A percentile compares a stretch with the other conserved stretches of the same genome.
phyloP scores from a whole-genome alignment of 2,113 vertebrate genomes.

The Sylvietta virens region DNA sequence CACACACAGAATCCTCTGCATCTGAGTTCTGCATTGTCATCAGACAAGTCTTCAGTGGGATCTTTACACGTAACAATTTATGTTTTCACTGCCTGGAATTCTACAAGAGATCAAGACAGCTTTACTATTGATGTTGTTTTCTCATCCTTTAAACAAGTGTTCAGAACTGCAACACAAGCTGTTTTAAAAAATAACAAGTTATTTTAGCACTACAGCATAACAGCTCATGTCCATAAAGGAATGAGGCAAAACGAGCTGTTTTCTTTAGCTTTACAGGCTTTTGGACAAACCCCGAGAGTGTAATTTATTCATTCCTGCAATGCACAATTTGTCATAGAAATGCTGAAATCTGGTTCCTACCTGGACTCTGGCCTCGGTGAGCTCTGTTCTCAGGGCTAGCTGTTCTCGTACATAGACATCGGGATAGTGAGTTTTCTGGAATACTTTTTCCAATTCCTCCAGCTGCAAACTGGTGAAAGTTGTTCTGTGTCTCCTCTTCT shows the following conservation, averaged over 20 bases:
- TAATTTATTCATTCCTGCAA: not conserved
- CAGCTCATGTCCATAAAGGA: not conserved
- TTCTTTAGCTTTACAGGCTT: not conserved
- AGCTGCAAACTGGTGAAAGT: constrained; percentile 97
- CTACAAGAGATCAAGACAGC: not conserved
- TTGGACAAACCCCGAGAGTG: not conserved
- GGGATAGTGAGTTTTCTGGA: constrained; percentile 98
- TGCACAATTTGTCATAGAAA: not conserved
- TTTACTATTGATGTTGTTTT: not conserved
- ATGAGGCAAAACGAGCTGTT: not conserved
- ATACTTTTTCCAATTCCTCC: constrained; percentile 97
- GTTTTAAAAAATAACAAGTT: not conserved
- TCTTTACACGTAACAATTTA: not conserved
- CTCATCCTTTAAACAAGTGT: not conserved
- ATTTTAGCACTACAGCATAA: not conserved
- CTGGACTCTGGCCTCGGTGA: constrained; percentile 98
- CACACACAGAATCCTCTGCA: not conserved
- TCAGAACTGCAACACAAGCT: not conserved
- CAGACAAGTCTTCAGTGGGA: not conserved
- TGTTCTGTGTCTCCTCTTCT: constrained; percentile 94
- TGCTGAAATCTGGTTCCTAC: constrained; percentile 64
- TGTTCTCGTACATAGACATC: constrained; percentile 98
- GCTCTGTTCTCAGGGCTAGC: constrained; percentile 94
- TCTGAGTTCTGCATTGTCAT: not conserved
- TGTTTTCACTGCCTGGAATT: not conserved